Conservation (phyloP, 37 sponge, comb jelly and placozoan genomes). For the Agelas oroides region DNA sequence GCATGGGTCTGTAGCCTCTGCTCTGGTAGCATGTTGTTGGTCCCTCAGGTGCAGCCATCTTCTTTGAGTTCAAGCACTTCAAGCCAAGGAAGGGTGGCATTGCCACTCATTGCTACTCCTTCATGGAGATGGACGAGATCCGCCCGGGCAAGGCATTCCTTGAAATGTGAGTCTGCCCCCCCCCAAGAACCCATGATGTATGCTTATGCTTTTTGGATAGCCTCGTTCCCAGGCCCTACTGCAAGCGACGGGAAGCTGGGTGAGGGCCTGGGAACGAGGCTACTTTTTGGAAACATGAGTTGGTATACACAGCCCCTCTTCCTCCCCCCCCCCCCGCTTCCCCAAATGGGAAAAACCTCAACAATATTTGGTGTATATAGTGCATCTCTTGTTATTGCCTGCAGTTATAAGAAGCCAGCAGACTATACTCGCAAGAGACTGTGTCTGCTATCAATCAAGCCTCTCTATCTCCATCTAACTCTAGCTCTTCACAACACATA, state of each 20-base stretch:
- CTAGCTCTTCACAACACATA: constrained; percentile 39
- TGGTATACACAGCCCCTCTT: too few relatives aligned
- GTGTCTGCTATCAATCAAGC: constrained; percentile 69
- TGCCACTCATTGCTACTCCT: constrained; percentile 78
- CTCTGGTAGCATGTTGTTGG: too few relatives aligned
- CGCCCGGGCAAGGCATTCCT: constrained; percentile 60
- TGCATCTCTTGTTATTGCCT: background rate
- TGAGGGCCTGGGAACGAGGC: too few relatives aligned
- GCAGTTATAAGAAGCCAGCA: constrained; percentile 87
- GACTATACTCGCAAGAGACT: constrained; percentile 72
- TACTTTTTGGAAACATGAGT: too few relatives aligned
- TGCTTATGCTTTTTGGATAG: too few relatives aligned
- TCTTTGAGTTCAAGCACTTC: constrained; percentile 85
- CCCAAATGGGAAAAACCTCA: too few relatives aligned
- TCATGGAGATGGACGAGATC: constrained; percentile 87
- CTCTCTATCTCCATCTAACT: constrained; percentile 81
- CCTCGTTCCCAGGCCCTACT: too few relatives aligned
- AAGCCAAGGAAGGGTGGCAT: constrained; percentile 63
- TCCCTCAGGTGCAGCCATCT: constrained; percentile 66
- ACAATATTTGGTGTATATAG: too few relatives aligned
- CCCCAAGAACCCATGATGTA: too few relatives aligned
- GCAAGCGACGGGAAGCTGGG: too few relatives aligned
- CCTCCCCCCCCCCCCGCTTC: too few relatives aligned
- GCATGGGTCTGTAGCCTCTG: too few relatives aligned
- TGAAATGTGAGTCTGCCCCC: constrained; percentile 77